Conservation (phyloP, 2,888 invertebrate species). For the Crepidodera aurea region DNA sequence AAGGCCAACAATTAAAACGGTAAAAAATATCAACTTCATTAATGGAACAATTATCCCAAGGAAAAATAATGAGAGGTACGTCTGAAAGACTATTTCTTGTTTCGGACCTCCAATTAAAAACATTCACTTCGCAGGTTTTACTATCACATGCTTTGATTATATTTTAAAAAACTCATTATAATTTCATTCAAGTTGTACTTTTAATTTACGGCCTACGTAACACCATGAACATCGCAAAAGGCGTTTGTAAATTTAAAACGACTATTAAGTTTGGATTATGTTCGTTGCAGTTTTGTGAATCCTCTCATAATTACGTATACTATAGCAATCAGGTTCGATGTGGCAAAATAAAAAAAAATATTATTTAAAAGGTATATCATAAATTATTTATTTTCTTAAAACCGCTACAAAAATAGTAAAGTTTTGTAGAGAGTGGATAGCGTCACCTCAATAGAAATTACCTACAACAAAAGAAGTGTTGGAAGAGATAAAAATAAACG, state of each 20-base stretch:
- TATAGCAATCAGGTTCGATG: too few relatives aligned
- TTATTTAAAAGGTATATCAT: too few relatives aligned
- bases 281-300: not conserved
- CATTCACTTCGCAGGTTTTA: constrained; percentile 3
- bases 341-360: too few relatives aligned
- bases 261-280: not conserved
- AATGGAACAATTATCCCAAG: constrained; percentile 6
- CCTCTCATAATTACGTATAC: too few relatives aligned
- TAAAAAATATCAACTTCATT: not conserved
- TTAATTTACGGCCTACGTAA: constrained; percentile 3
- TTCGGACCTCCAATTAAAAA: constrained; percentile 6
- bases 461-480: too few relatives aligned
- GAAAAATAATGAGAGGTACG: constrained; percentile 1
- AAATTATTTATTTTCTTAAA: too few relatives aligned
- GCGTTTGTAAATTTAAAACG: not conserved
- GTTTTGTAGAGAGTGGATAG: too few relatives aligned
- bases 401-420: too few relatives aligned
- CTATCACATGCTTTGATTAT: constrained; percentile 5
- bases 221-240: not conserved
- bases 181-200: not conserved
- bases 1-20: not conserved
- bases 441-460: too few relatives aligned
- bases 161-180: constrained; percentile 5
- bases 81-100: constrained; percentile 1
- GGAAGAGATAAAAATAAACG: too few relatives aligned